Evolutionary conservation across 2,888 invertebrate species (phyloP).

Genomic region (Ametastegia equiseti): DNA sequence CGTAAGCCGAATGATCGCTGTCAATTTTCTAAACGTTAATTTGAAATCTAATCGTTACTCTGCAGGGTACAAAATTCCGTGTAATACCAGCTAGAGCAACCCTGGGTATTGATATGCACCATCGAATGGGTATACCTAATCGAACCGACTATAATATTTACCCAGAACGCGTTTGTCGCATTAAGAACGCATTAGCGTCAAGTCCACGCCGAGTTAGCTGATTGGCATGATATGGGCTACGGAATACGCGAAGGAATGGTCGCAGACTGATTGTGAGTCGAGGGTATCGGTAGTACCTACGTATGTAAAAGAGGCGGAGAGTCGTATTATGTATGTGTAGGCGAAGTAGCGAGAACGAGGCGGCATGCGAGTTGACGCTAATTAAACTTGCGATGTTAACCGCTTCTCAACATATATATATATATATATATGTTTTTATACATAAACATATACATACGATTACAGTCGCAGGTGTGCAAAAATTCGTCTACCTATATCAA

Average conservation of each 20-base stretch:
- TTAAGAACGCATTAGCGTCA: constrained; percentile 72
- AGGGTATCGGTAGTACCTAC: neutral
- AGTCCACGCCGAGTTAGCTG: constrained; percentile 65
- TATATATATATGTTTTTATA: no score
- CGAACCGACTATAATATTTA: constrained; percentile 60
- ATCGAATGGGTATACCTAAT: no score
- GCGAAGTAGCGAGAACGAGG: neutral
- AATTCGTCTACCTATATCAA: neutral
- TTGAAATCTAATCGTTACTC: no score
- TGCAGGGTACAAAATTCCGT: no score
- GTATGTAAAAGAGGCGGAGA: neutral
- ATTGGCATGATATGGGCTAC: constrained; percentile 64
- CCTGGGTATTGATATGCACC: no score
- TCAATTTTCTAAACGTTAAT: no score
- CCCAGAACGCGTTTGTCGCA: constrained; percentile 62
- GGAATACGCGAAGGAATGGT: constrained; percentile 20
- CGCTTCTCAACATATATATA: neutral
- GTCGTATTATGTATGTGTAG: no score
- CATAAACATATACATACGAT: no score
- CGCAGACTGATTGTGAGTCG: no score
- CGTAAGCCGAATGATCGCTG: no score
- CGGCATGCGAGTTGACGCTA: constrained; percentile 4
- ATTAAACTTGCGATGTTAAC: constrained; percentile 15
- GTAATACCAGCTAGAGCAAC: no score
- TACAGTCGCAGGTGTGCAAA: neutral